Percentiles rank a stretch among this genome's conserved stretches.
These are phyloP conservation scores for Phoebastria nigripes DNA, from an alignment of 2,797 vertebrate species.

Conservation along the genomic window DNA sequence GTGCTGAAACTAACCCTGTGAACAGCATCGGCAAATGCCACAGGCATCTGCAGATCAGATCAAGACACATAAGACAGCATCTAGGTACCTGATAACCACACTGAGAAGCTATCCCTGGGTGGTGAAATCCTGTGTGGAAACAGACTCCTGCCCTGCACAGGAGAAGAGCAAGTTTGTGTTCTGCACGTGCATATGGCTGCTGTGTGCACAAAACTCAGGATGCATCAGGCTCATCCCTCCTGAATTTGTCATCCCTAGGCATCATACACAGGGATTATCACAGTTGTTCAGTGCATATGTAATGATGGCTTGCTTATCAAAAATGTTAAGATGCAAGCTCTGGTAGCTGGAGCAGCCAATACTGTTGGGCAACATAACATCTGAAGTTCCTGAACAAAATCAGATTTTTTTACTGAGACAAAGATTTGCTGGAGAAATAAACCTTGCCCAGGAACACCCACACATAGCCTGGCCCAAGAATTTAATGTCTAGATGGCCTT, in stretches of 20 bases:
- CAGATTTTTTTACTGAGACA: background rate
- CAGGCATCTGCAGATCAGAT: background rate
- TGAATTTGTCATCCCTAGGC: background rate
- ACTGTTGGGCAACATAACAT: background rate
- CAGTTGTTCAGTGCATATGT: fast-evolving
- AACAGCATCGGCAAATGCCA: background rate
- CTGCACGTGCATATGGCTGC: fast-evolving
- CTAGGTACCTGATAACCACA: background rate
- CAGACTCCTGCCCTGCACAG: background rate
- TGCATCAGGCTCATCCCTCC: background rate
- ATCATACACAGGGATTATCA: background rate
- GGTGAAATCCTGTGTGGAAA: background rate
- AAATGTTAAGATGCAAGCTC: background rate
- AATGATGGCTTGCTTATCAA: background rate
- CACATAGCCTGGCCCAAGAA: background rate
- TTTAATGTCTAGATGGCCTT: background rate
- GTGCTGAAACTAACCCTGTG: background rate
- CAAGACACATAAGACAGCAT: background rate
- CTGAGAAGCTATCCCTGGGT: background rate
- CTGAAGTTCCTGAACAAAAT: background rate
- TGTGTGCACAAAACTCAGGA: background rate
- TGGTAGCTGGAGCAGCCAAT: background rate
- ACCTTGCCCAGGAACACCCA: background rate
- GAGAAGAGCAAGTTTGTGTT: fast-evolving
- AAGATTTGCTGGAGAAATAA: background rate